Evolutionary conservation across 2,888 invertebrate genomes (phyloP), one percentile per base, ranked within the genome.

Genomic region (Lymantria dispar): DNA sequence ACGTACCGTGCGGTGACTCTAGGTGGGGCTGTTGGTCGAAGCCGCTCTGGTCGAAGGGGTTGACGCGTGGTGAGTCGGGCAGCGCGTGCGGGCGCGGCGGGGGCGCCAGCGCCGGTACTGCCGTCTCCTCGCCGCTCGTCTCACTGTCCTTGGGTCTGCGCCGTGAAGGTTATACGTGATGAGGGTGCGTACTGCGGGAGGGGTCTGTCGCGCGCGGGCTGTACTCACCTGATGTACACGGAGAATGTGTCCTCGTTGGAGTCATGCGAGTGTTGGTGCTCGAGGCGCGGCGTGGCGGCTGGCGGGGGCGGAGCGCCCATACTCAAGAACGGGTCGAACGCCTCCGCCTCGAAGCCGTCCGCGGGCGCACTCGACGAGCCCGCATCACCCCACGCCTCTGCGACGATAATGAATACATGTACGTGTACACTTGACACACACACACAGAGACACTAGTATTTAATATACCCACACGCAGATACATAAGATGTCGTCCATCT

Each of bases 241-340:
- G 94, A 95, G 76, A 97, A 97, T 51, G 96, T 95, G 47, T 94
- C 95, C 56, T 95, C 95, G 41, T 95, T 94, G 0, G 96, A 96
- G 66, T 97, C 97, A n/a, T 92, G 93, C 0, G 96, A 96, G 30
- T 93, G 94, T 47, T 92, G 88, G 45, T 92, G 92, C 5, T 93
- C 85, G 37, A 92, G 91, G 30, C 93, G 92, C 3, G 95, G 95
- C 0, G 94, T 94, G 60, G 93, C 93, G 54, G 93, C 93, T 52
- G 94, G 94, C 1, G 93, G 93, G 0, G 92, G 94, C 0, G 97
- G 96, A 44, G 96, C 96, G 50, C 94, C 94, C 93, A 97, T 93
- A 14, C 94, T 94, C 49, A 98, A 89, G 83, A 97, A 97, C 0
- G 95, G 94, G 70, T 97, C 97, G 70, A 96, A 96, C 0, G 94